Evolutionary conservation across 2,888 invertebrate species (phyloP).

Genomic region (Oxyteleia sp.): DNA sequence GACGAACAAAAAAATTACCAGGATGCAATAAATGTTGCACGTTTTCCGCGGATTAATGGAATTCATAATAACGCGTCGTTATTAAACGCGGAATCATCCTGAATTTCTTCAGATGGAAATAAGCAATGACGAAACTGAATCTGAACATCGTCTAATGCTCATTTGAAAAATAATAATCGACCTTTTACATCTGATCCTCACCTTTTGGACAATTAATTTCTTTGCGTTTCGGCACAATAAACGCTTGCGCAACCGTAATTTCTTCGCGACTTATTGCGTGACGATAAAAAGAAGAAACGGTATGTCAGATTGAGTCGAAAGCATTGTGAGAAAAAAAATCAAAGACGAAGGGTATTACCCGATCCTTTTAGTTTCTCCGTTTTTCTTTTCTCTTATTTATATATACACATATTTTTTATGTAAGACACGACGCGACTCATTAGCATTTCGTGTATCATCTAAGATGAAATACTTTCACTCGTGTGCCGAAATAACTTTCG

Average conservation of each 20-base stretch:
- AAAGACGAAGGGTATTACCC: background rate
- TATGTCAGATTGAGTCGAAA: conserved; percentile 33
- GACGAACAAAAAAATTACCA: conserved; percentile 2
- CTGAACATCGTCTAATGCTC: no score
- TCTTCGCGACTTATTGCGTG: conserved; percentile 53
- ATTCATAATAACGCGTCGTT: conserved; percentile 9
- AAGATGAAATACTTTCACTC: conserved; percentile 39
- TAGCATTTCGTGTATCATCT: conserved; percentile 33
- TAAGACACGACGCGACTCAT: conserved; percentile 21
- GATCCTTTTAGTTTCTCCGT: background rate
- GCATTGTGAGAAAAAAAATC: conserved; percentile 13
- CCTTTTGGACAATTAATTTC: conserved; percentile 21
- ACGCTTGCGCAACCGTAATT: conserved; percentile 36
- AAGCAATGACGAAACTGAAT: conserved; percentile 10
- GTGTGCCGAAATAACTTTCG: conserved; percentile 6
- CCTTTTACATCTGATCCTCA: background rate
- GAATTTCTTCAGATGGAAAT: conserved; percentile 14
- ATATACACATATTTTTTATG: conserved; percentile 14
- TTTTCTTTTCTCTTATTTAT: conserved; percentile 5
- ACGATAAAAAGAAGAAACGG: conserved; percentile 17
- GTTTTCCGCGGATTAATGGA: conserved; percentile 32
- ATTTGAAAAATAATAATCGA: conserved; percentile 18
- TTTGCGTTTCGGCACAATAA: conserved; percentile 17
- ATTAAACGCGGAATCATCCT: conserved; percentile 20
- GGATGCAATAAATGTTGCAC: background rate